A percentile compares a stretch with the other conserved stretches of the same genome.
These are phyloP conservation scores for Hyphantria cunea DNA, from an alignment of 1,140 invertebrate genomes.

Conservation along the genomic window DNA sequence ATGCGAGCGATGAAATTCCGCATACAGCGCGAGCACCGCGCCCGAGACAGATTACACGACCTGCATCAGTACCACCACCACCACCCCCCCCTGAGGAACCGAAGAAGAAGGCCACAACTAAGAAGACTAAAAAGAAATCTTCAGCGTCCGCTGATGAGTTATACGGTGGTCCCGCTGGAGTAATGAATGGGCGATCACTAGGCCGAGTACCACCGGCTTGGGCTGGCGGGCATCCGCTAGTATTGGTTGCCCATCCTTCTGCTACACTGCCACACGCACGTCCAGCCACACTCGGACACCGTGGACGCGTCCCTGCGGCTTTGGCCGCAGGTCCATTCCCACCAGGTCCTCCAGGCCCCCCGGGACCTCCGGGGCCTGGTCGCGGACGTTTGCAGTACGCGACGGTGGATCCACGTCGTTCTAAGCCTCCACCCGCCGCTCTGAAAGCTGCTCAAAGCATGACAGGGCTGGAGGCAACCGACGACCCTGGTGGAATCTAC, in stretches of 20 bases:
- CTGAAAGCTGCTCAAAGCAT: slow-evolving; percentile 91
- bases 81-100: slow-evolving; percentile 87
- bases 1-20: slow-evolving; percentile 88
- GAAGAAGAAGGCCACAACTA: slow-evolving; percentile 79
- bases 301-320: slow-evolving; percentile 59
- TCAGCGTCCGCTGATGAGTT: slow-evolving; percentile 69
- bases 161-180: slow-evolving; percentile 65
- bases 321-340: slow-evolving; percentile 61
- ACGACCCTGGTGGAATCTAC: slow-evolving; percentile 93
- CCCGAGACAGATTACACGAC: slow-evolving; percentile 90
- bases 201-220: slow-evolving; percentile 74
- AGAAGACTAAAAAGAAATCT: slow-evolving; percentile 81
- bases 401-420: slow-evolving; percentile 86
- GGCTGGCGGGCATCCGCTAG: slow-evolving; percentile 77
- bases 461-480: slow-evolving; percentile 86
- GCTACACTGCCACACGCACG: slow-evolving; percentile 81
- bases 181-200: slow-evolving; percentile 81
- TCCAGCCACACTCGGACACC: slow-evolving; percentile 58
- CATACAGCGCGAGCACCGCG: slow-evolving; percentile 89
- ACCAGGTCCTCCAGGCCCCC: slow-evolving; percentile 71
- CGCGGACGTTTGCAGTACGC: slow-evolving; percentile 83
- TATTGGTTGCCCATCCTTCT: slow-evolving; percentile 81
- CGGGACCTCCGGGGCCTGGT: slow-evolving; percentile 64
- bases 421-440: slow-evolving; percentile 87
- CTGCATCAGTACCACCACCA: slow-evolving; percentile 90